Evolutionary conservation across 2,113 vertebrate species (phyloP).

Genomic region (Thamnophis sirtalis): DNA sequence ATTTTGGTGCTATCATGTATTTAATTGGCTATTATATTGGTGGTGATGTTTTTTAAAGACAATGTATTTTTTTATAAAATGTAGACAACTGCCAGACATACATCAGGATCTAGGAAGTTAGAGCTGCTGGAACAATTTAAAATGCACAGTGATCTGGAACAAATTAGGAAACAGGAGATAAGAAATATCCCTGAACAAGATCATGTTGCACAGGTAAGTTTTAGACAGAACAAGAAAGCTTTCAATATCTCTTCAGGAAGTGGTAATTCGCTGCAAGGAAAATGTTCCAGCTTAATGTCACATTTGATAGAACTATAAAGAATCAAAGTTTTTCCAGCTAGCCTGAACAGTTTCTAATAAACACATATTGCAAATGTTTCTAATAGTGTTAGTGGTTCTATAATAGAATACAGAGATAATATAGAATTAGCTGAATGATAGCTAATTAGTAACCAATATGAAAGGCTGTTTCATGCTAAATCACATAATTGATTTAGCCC

Average conservation of each 20-base stretch:
- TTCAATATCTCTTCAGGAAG: neutral
- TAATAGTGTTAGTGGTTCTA: neutral
- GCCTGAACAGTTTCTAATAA: neutral
- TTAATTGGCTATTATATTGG: neutral
- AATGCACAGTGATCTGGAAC: neutral
- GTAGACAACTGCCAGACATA: neutral
- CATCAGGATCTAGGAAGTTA: neutral
- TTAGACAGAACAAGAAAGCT: neutral
- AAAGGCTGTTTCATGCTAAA: neutral
- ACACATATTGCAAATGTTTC: neutral
- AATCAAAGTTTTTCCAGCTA: neutral
- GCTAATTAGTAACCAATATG: neutral
- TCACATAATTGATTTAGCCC: too few species aligned
- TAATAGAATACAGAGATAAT: neutral
- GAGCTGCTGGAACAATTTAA: neutral
- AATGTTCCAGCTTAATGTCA: neutral
- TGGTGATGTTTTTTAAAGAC: neutral
- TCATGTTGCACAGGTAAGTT: neutral
- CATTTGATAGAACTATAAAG: neutral
- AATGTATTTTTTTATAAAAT: neutral
- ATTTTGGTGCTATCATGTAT: neutral
- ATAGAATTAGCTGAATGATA: neutral
- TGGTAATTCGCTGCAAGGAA: neutral
- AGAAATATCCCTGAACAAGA: neutral
- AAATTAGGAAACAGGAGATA: neutral